These are phyloP conservation scores for Hyppa rectilinea DNA, from an alignment of 2,888 invertebrate species.

Conservation along the genomic window DNA sequence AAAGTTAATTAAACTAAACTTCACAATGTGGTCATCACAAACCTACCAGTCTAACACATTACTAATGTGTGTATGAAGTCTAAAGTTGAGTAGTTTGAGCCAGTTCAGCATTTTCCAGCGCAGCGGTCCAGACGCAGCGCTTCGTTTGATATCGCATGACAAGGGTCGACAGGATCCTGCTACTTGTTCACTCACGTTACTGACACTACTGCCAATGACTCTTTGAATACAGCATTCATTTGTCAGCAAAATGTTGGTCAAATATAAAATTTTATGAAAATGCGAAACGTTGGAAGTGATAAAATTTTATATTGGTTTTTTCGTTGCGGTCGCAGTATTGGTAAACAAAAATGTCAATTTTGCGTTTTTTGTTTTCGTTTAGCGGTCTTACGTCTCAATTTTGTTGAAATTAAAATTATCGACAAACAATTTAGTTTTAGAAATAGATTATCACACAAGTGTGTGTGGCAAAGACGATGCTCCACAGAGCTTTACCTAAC, in stretches of 20 bases:
- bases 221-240: conserved; percentile 34
- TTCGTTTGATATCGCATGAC: conserved; percentile 68
- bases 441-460: background rate
- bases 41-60: background rate
- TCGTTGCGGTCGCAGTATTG: background rate
- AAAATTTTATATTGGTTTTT: conserved; percentile 24
- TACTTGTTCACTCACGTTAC: conserved; percentile 3
- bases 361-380: conserved; percentile 6
- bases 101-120: conserved; percentile 67
- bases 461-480: background rate
- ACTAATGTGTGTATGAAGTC: conserved; percentile 50
- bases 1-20: conserved; percentile 25
- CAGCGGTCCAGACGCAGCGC: conserved; percentile 63
- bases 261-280: conserved; percentile 36
- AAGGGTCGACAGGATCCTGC: conserved; percentile 50
- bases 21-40: conserved; percentile 17
- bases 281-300: conserved; percentile 3
- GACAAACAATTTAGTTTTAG: too few relatives aligned
- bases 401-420: background rate
- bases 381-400: conserved; percentile 19
- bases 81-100: conserved; percentile 59
- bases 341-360: too few relatives aligned
- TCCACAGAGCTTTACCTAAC: background rate
- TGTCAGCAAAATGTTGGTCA: conserved; percentile 40
- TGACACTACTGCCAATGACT: background rate